Evolutionary conservation across 2,797 vertebrate genomes (phyloP).

Genomic region (Aselliscus stoliczkanus): DNA sequence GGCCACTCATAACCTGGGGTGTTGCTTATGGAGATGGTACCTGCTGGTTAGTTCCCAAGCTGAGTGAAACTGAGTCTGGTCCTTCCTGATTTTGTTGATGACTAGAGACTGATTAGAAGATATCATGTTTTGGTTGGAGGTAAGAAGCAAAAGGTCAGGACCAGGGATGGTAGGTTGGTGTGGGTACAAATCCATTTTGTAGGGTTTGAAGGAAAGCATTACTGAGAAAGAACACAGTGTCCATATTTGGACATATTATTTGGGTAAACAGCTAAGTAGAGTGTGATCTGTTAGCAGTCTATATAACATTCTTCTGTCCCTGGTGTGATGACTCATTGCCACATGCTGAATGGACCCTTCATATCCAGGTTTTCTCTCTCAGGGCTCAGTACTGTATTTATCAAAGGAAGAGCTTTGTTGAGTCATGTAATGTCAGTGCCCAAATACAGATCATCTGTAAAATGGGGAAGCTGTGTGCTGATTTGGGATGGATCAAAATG

Average conservation of each 20-base stretch:
- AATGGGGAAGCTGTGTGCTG: not conserved
- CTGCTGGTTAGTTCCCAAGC: not conserved
- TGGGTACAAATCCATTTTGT: not conserved
- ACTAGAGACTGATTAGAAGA: not conserved
- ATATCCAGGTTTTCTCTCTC: not conserved
- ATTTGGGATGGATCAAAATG: not conserved
- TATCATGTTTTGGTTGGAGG: not conserved
- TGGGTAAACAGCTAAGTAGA: not conserved
- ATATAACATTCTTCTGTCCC: not conserved
- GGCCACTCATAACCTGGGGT: not conserved
- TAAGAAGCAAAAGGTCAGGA: conserved; percentile 29
- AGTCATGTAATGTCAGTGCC: not conserved
- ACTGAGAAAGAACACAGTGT: not conserved
- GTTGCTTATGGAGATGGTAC: not conserved
- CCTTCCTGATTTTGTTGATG: not conserved
- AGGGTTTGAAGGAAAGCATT: not conserved
- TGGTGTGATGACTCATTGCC: not conserved
- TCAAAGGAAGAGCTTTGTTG: not conserved
- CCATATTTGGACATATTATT: not conserved
- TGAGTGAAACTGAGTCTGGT: not conserved
- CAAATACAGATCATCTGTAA: not conserved
- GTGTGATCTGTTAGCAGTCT: not conserved
- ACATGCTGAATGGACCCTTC: not conserved
- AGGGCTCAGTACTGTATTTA: not conserved
- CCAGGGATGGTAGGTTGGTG: not conserved